These are phyloP conservation scores for Petrocephalus zakoni DNA, from an alignment of 2,113 vertebrate species.

Conservation along the genomic window DNA sequence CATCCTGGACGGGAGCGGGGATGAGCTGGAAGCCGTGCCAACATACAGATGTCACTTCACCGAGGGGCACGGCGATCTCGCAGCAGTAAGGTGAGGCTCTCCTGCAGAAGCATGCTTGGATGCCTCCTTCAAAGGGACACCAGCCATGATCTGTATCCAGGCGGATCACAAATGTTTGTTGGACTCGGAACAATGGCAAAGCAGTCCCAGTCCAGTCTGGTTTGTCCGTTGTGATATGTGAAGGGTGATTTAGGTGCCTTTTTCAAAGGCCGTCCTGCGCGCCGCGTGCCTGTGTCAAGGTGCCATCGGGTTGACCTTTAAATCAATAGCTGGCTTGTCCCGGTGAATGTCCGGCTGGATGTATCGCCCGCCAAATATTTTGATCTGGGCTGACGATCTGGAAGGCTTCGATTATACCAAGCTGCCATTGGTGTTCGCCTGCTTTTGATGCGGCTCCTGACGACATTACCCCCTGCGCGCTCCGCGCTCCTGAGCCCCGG, in stretches of 20 bases:
- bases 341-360: background rate
- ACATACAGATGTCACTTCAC: slow-evolving; percentile 15
- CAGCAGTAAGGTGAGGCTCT: slow-evolving; percentile 1
- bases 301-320: slow-evolving; percentile 17
- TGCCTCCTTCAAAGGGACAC: background rate
- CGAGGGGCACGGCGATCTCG: background rate
- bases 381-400: slow-evolving; percentile 14
- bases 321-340: slow-evolving; percentile 9
- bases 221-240: background rate
- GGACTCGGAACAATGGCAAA: background rate
- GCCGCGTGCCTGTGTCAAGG: background rate
- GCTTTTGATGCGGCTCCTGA: background rate
- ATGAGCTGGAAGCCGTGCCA: background rate
- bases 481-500: background rate
- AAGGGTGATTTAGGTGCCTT: background rate
- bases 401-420: slow-evolving; percentile 2
- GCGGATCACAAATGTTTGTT: background rate
- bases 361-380: slow-evolving; percentile 1
- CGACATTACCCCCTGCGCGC: background rate
- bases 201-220: background rate
- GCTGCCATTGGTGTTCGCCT: background rate
- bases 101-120: background rate
- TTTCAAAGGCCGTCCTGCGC: background rate
- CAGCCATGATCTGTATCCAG: background rate
- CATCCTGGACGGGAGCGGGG: background rate